Conservation (phyloP, 37 sponge, comb jelly and placozoan species). For the Tethya wilhelma region DNA sequence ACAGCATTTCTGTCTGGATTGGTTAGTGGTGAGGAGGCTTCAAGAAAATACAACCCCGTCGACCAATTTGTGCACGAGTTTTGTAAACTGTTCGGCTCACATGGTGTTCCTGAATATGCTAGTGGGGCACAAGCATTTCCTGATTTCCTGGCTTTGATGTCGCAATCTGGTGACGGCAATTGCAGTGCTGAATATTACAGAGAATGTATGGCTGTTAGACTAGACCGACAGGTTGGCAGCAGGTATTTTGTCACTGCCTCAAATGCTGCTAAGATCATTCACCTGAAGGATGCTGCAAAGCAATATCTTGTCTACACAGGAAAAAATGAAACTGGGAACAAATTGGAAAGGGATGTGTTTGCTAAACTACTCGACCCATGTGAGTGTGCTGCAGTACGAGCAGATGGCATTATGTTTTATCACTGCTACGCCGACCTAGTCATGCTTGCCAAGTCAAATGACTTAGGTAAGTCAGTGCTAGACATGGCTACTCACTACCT, state of each 20-base stretch:
- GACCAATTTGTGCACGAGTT: constrained; percentile 48
- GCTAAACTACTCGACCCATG: too few relatives aligned
- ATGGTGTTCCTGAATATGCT: constrained; percentile 57
- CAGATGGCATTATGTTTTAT: too few relatives aligned
- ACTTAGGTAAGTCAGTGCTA: too few relatives aligned
- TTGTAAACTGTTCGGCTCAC: constrained; percentile 34
- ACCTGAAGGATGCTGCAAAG: too few relatives aligned
- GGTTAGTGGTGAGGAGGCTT: not conserved
- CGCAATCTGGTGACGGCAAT: not conserved
- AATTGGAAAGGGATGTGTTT: too few relatives aligned
- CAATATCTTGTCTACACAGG: too few relatives aligned
- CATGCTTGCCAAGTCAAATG: too few relatives aligned
- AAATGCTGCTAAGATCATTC: too few relatives aligned
- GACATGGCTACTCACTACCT: too few relatives aligned
- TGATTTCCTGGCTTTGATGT: constrained; percentile 10
- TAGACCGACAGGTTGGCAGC: constrained; percentile 50
- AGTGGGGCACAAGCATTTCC: constrained; percentile 21
- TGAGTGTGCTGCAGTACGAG: too few relatives aligned
- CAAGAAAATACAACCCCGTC: not conserved
- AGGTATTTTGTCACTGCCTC: constrained; percentile 44
- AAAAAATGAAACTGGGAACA: too few relatives aligned
- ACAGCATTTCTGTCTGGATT: constrained; percentile 38
- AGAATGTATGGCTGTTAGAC: not conserved
- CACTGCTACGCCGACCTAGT: too few relatives aligned
- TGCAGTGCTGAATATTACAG: constrained; percentile 24